Conservation (phyloP, 2,888 invertebrate genomes). For the Acanthacorydalis orientalis region DNA sequence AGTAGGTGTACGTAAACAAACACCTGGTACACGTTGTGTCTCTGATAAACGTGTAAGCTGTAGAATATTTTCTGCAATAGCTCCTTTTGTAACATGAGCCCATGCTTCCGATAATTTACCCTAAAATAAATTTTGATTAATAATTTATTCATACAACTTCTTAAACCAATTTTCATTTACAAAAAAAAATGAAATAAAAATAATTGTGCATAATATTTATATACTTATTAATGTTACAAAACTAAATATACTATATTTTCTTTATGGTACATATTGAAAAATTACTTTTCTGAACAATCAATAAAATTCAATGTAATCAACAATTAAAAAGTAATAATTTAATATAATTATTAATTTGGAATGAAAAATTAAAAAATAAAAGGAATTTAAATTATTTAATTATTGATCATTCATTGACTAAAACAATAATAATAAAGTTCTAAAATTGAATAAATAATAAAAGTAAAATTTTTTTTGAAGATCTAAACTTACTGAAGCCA, state of each 20-base stretch:
- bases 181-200: constrained; percentile 1
- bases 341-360: too few relatives aligned
- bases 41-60: constrained; percentile 70
- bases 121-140: constrained; percentile 27
- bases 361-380: too few relatives aligned
- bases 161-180: too few relatives aligned
- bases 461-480: background rate
- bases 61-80: constrained; percentile 73
- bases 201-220: background rate
- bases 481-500: constrained; percentile 74
- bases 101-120: constrained; percentile 73
- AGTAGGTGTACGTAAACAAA: constrained; percentile 68
- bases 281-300: too few relatives aligned
- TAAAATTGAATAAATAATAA: too few relatives aligned
- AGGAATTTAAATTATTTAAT: too few relatives aligned
- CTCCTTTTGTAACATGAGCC: constrained; percentile 74
- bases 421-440: too few relatives aligned
- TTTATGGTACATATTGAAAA: too few relatives aligned
- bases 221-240: background rate
- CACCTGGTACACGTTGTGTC: constrained; percentile 50
- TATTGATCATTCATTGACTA: too few relatives aligned
- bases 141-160: background rate
- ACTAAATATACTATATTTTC: background rate
- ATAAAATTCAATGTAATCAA: too few relatives aligned
- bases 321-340: too few relatives aligned